Conservation (phyloP, 2,113 vertebrate species). For the Tonatia bakeri region DNA sequence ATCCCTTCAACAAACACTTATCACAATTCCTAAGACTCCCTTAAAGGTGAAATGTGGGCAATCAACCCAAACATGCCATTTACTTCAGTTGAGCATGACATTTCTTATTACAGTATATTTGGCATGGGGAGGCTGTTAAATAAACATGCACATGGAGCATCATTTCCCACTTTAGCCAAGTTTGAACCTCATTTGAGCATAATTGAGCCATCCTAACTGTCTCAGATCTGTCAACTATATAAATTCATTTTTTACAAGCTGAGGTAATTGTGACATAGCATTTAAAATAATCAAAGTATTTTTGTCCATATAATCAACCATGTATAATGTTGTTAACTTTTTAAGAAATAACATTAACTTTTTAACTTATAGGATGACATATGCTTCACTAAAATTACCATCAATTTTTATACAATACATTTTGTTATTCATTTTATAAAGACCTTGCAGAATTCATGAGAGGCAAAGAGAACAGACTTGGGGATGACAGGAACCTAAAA, state of each 20-base stretch:
- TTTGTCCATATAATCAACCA: not conserved
- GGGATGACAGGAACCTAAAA: not conserved
- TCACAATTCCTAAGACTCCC: not conserved
- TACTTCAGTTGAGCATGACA: not conserved
- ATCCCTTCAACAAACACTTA: not conserved
- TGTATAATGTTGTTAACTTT: not conserved
- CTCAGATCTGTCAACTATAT: not conserved
- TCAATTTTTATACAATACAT: not conserved
- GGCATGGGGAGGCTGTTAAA: not conserved
- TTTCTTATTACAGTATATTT: not conserved
- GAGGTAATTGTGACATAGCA: not conserved
- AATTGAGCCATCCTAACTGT: not conserved
- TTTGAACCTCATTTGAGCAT: not conserved
- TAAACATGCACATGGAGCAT: not conserved
- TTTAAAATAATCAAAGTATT: not conserved
- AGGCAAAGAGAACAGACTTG: not conserved
- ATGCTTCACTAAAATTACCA: not conserved
- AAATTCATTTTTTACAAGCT: not conserved
- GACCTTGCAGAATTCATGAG: not conserved
- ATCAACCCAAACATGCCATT: not conserved
- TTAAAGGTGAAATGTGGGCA: not conserved
- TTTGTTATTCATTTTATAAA: not conserved
- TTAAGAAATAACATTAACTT: not conserved
- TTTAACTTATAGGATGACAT: not conserved
- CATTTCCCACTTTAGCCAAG: not conserved